A percentile compares a stretch with the other conserved stretches of the same genome.
Conservation (phyloP, 1,140 invertebrate species). For the Ridgeia piscesae region DNA sequence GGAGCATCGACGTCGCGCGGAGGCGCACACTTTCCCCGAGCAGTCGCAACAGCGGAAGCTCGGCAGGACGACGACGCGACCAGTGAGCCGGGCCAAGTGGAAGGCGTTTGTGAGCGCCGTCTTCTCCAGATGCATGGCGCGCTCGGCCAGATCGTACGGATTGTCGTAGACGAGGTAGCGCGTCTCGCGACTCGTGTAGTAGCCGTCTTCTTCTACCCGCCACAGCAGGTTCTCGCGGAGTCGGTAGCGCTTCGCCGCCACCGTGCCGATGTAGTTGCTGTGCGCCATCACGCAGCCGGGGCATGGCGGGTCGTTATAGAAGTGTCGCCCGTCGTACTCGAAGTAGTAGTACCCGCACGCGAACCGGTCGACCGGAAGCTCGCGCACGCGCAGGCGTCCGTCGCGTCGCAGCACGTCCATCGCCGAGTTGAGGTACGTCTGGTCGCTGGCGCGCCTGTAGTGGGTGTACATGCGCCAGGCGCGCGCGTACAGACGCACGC, state of each 20-base stretch:
- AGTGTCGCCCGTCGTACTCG: constrained; percentile 24
- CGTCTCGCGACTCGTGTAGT: constrained; percentile 16
- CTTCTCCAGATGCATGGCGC: constrained; percentile 17
- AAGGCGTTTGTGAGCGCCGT: constrained; percentile 26
- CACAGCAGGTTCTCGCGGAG: constrained; percentile 30
- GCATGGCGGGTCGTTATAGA: constrained; percentile 29
- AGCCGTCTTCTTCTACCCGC: constrained; percentile 23
- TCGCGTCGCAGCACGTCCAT: constrained; percentile 7
- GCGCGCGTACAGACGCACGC: constrained; percentile 14
- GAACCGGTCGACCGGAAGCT: constrained; percentile 19
- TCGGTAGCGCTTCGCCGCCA: constrained; percentile 28
- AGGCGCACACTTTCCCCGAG: not conserved
- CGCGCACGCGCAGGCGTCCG: not conserved
- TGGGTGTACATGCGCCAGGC: constrained; percentile 25
- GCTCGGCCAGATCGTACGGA: constrained; percentile 12
- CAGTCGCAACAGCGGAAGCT: constrained; percentile 30
- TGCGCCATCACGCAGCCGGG: constrained; percentile 29
- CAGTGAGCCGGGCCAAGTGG: not conserved
- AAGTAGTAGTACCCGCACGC: constrained; percentile 30
- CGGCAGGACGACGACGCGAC: constrained; percentile 24
- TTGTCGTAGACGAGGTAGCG: constrained; percentile 27
- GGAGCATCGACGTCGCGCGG: constrained; percentile 24
- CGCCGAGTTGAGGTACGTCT: constrained; percentile 28
- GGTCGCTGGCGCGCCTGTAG: constrained; percentile 27
- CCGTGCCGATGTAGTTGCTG: constrained; percentile 30